Evolutionary conservation across 2,797 vertebrate genomes (phyloP).

Genomic region (Pelodytes ibericus): DNA sequence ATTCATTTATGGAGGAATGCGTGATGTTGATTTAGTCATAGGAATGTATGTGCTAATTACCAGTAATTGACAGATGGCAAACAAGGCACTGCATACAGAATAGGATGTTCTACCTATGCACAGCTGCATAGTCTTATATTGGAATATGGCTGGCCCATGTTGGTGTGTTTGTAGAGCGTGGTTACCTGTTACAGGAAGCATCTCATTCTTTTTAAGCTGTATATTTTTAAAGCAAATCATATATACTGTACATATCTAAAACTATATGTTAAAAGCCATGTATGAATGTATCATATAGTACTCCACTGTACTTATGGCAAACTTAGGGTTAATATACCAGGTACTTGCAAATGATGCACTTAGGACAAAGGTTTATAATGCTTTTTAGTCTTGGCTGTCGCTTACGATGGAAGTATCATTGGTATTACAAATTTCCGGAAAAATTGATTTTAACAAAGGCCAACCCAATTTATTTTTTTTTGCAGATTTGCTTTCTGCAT

Average conservation of each 20-base stretch:
- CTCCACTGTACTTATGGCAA: constrained; percentile 62
- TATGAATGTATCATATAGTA: constrained; percentile 71
- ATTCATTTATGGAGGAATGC: constrained; percentile 5
- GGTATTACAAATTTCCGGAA: constrained; percentile 55
- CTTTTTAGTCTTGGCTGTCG: constrained; percentile 54
- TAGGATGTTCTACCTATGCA: constrained; percentile 60
- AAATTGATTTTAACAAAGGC: constrained; percentile 63
- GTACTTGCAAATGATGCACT: constrained; percentile 69
- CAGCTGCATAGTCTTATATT: constrained; percentile 63
- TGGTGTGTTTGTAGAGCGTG: constrained; percentile 66
- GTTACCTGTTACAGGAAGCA: constrained; percentile 64
- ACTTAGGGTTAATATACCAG: constrained; percentile 66
- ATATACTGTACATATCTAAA: constrained; percentile 71
- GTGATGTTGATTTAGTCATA: constrained; percentile 52
- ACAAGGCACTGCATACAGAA: constrained; percentile 53
- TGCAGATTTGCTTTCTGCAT: constrained; percentile 48
- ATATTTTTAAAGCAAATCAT: constrained; percentile 72
- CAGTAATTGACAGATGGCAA: constrained; percentile 55
- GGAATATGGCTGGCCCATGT: constrained; percentile 81
- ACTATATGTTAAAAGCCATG: constrained; percentile 57
- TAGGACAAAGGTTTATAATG: constrained; percentile 56
- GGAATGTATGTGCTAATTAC: constrained; percentile 27
- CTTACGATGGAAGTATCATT: constrained; percentile 54
- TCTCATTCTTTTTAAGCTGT: constrained; percentile 67
- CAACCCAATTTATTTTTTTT: constrained; percentile 52